Percentiles rank a stretch among this genome's conserved stretches.
These are phyloP conservation scores for Andrena cerasifolii DNA, from an alignment of 1,140 invertebrate genomes.

Conservation along the genomic window DNA sequence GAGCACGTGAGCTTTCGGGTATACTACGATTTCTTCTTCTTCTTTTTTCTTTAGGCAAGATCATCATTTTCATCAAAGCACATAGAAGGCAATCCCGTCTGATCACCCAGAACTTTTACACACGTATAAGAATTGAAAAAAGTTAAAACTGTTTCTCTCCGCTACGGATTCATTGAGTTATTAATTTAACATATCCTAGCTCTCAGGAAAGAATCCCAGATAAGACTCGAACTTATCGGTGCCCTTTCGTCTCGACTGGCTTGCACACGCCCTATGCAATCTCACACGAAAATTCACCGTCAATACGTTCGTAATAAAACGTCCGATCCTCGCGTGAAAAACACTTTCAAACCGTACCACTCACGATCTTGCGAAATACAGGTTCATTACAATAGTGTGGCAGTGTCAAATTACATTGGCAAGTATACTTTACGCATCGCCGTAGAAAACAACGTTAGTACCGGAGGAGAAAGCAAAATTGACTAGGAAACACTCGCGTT, in stretches of 20 bases:
- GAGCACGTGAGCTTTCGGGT: constrained; percentile 42
- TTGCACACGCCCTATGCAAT: constrained; percentile 27
- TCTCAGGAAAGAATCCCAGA: constrained; percentile 4
- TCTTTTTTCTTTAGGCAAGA: constrained; percentile 38
- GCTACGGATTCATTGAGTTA: constrained; percentile 2
- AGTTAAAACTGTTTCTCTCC: constrained; percentile 23
- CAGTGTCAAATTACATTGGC: constrained; percentile 63
- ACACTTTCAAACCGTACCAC: constrained; percentile 42
- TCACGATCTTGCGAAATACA: constrained; percentile 49
- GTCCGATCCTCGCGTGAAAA: constrained; percentile 13
- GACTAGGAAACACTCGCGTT: constrained; percentile 41
- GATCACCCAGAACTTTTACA: background rate
- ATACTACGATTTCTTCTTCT: constrained; percentile 20
- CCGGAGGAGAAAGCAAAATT: constrained; percentile 59
- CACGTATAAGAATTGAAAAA: constrained; percentile 14
- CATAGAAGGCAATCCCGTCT: background rate
- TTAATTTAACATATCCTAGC: constrained; percentile 33
- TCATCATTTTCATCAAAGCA: constrained; percentile 28
- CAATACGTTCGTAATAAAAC: constrained; percentile 40
- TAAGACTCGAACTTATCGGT: constrained; percentile 10
- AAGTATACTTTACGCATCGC: constrained; percentile 59
- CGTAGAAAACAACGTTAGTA: constrained; percentile 65
- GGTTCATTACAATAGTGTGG: constrained; percentile 27
- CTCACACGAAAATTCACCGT: constrained; percentile 26
- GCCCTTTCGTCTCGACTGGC: constrained; percentile 7